Evolutionary conservation across 1,140 invertebrate genomes (phyloP), one percentile per base, ranked within the genome.

Genomic region (Drosophila jambulina): DNA sequence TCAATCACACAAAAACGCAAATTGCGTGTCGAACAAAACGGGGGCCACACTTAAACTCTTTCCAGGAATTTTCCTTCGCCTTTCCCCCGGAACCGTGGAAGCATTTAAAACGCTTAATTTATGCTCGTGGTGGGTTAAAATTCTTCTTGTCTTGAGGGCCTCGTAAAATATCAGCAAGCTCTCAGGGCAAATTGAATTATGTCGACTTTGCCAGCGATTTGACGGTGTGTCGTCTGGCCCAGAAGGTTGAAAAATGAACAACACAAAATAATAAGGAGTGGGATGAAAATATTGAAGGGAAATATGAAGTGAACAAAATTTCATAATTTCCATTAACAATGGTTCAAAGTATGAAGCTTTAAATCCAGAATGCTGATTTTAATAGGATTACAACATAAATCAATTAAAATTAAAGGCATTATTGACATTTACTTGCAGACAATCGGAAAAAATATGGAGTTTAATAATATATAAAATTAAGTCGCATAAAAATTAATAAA

Each of bases 11-110:
- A 70, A 63, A 49, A 65, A 67, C 59, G 61, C 58, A 85, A 80
- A 84, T 84, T 76, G 76, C 76, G 81, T 83, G 80, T 76, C 64
- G 59, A 82, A 82, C 59, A 68, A 63, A 84, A 67, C 56, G 54
- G 38, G 62, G n/a, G 21, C 29, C 34, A 48, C 68, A 51, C 68
- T 60, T 60, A 25, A 69, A 72, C 69, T 60, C 67, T 21, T 72
- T 60, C 45, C 53, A 17, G 19, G 29, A 19, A n/a, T 25, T 25
- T 38, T 21, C n/a, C 36, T 1, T 19, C 29, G 23, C 3, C 63
- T 15, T 38, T 9, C n/a, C 4, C 36, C 17, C 21, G 1, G 6
- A 19, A 42, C 51, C 43, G 8, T 7, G 53, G 36, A 29, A 51
- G 54, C 70, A 72, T 71, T 74, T 74, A 74, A 74, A 74, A 72